Conservation (phyloP, 1,140 invertebrate species). For the Globodera rostochiensis region DNA sequence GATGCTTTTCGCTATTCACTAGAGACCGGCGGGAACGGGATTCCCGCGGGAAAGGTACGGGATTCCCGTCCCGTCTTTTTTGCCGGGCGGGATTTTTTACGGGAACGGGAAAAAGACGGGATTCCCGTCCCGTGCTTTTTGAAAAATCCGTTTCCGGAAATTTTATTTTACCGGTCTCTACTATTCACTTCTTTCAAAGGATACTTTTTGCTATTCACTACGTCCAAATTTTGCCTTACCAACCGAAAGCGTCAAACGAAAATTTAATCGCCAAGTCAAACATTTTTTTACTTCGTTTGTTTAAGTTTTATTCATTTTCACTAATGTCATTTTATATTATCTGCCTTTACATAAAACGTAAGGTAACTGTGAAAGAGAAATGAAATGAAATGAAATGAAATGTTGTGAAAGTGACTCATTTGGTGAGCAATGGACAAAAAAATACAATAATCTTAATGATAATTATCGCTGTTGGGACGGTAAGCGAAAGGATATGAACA, state of each 20-base stretch:
- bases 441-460: neutral
- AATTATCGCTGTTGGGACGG: neutral
- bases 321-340: neutral
- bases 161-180: too few species aligned
- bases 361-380: neutral
- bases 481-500: neutral
- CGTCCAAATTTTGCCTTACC: neutral
- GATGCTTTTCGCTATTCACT: too few species aligned
- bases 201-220: neutral
- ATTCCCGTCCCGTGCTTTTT: too few species aligned
- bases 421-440: slow-evolving; percentile 1
- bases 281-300: neutral
- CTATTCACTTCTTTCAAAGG: too few species aligned
- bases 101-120: too few species aligned
- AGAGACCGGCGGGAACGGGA: too few species aligned
- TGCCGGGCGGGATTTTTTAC: too few species aligned
- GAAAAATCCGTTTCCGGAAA: too few species aligned
- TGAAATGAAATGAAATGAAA: neutral
- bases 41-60: too few species aligned
- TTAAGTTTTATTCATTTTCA: neutral
- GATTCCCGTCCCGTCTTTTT: too few species aligned
- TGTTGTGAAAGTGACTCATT: neutral
- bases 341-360: neutral
- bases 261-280: neutral
- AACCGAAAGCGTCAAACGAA: neutral